Conservation (phyloP, 2,888 invertebrate genomes). For the Tinea trinotella region DNA sequence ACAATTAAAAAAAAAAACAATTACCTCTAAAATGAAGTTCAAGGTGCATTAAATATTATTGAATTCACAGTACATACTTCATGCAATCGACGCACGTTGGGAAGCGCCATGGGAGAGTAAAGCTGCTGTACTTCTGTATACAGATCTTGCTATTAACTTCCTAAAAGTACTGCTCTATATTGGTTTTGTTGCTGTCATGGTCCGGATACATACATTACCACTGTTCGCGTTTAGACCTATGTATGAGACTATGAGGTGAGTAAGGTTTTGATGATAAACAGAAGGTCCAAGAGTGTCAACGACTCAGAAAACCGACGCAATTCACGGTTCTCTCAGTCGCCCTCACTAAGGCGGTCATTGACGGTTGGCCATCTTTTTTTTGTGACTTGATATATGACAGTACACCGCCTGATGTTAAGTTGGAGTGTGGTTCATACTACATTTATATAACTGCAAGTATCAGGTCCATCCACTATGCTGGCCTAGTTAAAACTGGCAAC, state of each 20-base stretch:
- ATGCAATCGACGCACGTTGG: slow-evolving; percentile 90
- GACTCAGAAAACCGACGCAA: too few relatives aligned
- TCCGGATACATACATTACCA: slow-evolving; percentile 96
- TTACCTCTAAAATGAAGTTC: not conserved
- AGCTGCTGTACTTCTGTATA: slow-evolving; percentile 96
- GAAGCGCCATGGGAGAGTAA: slow-evolving; percentile 99
- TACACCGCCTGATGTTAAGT: too few relatives aligned
- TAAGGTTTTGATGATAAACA: too few relatives aligned
- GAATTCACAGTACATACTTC: slow-evolving; percentile 62
- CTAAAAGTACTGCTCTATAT: slow-evolving; percentile 90
- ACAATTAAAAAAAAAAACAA: too few relatives aligned
- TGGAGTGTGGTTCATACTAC: too few relatives aligned
- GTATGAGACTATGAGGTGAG: slow-evolving; percentile 96
- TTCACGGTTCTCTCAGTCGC: too few relatives aligned
- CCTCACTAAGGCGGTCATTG: too few relatives aligned
- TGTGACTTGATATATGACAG: too few relatives aligned
- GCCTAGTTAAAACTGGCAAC: too few relatives aligned
- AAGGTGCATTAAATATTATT: not conserved
- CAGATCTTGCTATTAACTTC: slow-evolving; percentile 94
- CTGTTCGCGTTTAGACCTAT: slow-evolving; percentile 98
- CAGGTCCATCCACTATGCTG: too few relatives aligned
- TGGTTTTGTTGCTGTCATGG: slow-evolving; percentile 95
- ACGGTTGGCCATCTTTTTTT: not conserved
- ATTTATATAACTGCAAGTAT: too few relatives aligned
- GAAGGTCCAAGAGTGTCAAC: too few relatives aligned